These are phyloP conservation scores for Actinia tenebrosa DNA, from an alignment of 64 coral and sea anemone genomes.

Conservation along the genomic window DNA sequence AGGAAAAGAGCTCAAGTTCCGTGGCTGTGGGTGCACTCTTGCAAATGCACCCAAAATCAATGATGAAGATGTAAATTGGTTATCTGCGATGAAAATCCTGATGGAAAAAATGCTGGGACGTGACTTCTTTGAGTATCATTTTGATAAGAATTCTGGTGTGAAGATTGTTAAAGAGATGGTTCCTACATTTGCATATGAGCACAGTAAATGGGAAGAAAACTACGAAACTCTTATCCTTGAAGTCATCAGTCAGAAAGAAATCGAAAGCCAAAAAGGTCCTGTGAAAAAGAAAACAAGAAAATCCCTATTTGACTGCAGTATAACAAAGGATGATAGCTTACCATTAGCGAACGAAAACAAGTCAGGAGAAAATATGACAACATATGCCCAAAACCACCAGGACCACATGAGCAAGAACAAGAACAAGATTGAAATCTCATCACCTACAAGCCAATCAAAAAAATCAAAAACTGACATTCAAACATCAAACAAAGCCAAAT, in stretches of 20 bases:
- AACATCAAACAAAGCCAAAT: neutral
- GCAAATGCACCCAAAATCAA: neutral
- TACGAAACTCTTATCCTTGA: neutral
- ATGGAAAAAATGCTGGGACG: conserved; percentile 47
- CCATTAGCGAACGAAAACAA: neutral
- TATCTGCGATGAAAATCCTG: conserved; percentile 18
- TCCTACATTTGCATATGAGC: conserved; percentile 1
- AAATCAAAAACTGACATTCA: neutral
- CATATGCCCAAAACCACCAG: neutral
- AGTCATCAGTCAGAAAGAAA: neutral
- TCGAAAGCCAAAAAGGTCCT: neutral
- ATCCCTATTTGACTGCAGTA: neutral
- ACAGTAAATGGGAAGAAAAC: neutral
- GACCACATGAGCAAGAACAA: neutral
- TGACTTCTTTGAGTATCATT: conserved; percentile 5
- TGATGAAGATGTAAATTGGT: conserved; percentile 34
- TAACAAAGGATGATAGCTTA: neutral
- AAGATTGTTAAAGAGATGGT: neutral
- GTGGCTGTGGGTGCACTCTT: conserved; percentile 13
- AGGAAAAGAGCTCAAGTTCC: neutral
- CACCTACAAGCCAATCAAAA: neutral
- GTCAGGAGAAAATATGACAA: neutral
- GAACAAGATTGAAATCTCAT: neutral
- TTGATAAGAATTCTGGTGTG: conserved; percentile 8
- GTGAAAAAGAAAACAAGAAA: neutral